A percentile compares a stretch with the other conserved stretches of the same genome.
Evolutionary conservation across 1,140 invertebrate species (phyloP).

Genomic region (Berghia stephanieae): DNA sequence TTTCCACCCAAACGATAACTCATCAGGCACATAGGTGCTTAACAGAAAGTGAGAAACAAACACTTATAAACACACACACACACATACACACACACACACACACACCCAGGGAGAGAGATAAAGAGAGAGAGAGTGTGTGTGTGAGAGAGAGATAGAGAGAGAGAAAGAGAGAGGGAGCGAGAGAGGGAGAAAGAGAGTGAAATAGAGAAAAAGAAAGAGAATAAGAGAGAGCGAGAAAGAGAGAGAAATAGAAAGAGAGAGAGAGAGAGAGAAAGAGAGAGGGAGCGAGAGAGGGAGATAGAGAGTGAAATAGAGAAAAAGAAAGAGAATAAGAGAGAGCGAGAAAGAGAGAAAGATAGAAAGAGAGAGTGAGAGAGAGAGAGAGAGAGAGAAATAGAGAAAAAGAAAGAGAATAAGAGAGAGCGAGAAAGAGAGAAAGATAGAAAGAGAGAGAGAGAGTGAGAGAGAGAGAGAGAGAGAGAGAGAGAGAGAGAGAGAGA

Average conservation of each 20-base stretch:
- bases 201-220: not conserved
- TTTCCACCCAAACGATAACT: too few species aligned
- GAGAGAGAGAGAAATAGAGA: conserved; percentile 6
- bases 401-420: conserved; percentile 6
- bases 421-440: not conserved
- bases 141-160: too few species aligned
- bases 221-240: too few species aligned
- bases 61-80: too few species aligned
- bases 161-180: too few species aligned
- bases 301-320: conserved; percentile 9
- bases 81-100: too few species aligned
- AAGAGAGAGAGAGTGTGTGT: too few species aligned
- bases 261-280: not conserved
- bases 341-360: conserved; percentile 4
- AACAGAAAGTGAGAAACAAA: too few species aligned
- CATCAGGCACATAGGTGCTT: too few species aligned
- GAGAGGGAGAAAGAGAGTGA: too few species aligned
- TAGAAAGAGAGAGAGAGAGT: not conserved
- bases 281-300: not conserved
- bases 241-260: too few species aligned
- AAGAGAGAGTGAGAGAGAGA: not conserved
- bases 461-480: not conserved
- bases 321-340: conserved; percentile 11
- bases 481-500: conserved; percentile 10
- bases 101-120: too few species aligned